phyloP scores from a whole-genome alignment of 2,797 vertebrate genomes.

The Sebastes vulpes region DNA sequence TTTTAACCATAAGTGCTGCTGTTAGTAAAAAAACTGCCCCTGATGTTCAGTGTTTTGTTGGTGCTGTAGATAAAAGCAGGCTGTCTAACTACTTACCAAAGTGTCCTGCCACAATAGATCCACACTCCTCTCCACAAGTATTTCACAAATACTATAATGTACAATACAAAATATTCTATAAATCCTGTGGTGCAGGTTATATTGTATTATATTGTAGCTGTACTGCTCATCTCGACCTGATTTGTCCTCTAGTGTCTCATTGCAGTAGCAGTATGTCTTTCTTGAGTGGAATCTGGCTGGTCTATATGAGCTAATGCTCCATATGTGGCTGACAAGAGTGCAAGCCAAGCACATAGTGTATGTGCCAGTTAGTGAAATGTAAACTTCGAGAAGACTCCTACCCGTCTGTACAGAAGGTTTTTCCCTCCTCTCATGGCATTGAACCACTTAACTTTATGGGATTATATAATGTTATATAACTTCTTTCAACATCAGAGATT shows the following conservation, averaged over 20 bases:
- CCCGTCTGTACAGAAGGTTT: conserved; percentile 15
- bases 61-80: not conserved
- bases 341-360: conserved; percentile 22
- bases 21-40: not conserved
- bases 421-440: not conserved
- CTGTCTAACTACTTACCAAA: not conserved
- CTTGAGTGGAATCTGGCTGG: not conserved
- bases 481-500: not conserved
- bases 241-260: not conserved
- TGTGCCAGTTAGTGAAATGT: conserved; percentile 47
- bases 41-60: not conserved
- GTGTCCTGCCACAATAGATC: not conserved
- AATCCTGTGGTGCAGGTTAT: not conserved
- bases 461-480: conserved; percentile 60
- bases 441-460: conserved; percentile 13
- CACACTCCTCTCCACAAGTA: not conserved
- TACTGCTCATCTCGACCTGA: not conserved
- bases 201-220: not conserved
- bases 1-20: not conserved
- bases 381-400: conserved; percentile 39
- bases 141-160: not conserved
- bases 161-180: not conserved
- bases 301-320: not conserved
- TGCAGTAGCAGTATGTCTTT: not conserved
- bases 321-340: not conserved